A percentile compares a stretch with the other conserved stretches of the same genome.
Conservation (phyloP, 2,888 invertebrate species). For the Lathronympha strigana region DNA sequence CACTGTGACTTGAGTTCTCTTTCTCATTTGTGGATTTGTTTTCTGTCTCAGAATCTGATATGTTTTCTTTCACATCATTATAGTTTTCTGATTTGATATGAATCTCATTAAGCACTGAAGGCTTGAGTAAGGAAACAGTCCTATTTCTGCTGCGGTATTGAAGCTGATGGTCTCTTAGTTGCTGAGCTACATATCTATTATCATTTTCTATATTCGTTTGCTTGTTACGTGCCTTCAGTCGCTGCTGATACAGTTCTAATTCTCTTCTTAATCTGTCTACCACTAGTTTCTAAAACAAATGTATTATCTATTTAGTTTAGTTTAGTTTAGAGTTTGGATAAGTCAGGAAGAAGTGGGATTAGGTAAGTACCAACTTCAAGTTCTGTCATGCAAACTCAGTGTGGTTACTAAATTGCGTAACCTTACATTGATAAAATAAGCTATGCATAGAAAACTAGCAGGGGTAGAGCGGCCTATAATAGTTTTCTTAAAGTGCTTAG, state of each 20-base stretch:
- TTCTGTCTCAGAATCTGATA: constrained; percentile 73
- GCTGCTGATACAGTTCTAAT: constrained; percentile 81
- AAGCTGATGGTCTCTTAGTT: constrained; percentile 73
- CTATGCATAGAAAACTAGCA: neutral
- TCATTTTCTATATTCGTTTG: constrained; percentile 75
- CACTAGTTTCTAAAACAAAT: constrained; percentile 80
- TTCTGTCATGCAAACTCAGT: too few relatives aligned
- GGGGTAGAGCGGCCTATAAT: neutral
- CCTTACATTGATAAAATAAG: too few relatives aligned
- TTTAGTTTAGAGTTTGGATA: neutral
- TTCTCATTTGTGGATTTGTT: constrained; percentile 66
- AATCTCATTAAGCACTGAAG: constrained; percentile 77
- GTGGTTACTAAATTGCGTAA: too few relatives aligned
- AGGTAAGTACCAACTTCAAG: too few relatives aligned
- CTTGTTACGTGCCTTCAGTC: constrained; percentile 73
- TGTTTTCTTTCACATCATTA: constrained; percentile 60
- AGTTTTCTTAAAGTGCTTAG: neutral
- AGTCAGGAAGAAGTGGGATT: neutral
- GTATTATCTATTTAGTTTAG: neutral
- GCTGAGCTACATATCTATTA: constrained; percentile 74
- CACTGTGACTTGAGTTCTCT: constrained; percentile 70
- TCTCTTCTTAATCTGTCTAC: constrained; percentile 83
- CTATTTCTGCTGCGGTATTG: constrained; percentile 68
- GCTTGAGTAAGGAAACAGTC: constrained; percentile 73
- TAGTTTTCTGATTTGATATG: constrained; percentile 73